Percentiles rank a stretch among this genome's conserved stretches.
These are phyloP conservation scores for Drosophila infuscata DNA, from an alignment of 2,888 invertebrate genomes.

Conservation along the genomic window DNA sequence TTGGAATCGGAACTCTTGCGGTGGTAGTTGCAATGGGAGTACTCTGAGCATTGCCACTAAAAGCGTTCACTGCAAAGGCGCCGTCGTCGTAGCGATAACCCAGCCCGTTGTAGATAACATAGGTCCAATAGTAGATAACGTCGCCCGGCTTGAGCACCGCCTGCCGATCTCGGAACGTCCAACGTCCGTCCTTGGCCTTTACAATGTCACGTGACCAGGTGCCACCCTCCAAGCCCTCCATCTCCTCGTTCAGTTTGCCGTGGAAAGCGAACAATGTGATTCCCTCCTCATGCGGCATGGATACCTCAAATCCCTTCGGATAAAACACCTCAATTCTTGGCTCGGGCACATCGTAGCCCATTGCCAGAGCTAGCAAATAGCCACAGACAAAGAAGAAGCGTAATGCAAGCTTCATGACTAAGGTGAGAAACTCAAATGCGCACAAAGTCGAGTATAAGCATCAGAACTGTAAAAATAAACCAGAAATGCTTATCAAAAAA, in stretches of 20 bases:
- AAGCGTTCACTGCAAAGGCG: constrained; percentile 70
- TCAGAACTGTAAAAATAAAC: constrained; percentile 20
- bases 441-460: constrained; percentile 27
- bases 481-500: constrained; percentile 56
- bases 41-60: constrained; percentile 30
- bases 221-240: constrained; percentile 90
- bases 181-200: constrained; percentile 88
- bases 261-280: constrained; percentile 91
- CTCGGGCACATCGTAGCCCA: constrained; percentile 85
- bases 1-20: background rate
- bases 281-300: constrained; percentile 87
- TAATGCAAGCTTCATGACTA: constrained; percentile 36
- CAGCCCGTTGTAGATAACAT: constrained; percentile 89
- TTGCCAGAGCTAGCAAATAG: constrained; percentile 24
- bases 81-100: constrained; percentile 88
- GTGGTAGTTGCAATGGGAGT: background rate
- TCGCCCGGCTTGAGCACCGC: constrained; percentile 88
- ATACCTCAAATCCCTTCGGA: constrained; percentile 86
- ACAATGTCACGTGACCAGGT: constrained; percentile 88
- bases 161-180: constrained; percentile 88
- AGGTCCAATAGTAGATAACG: constrained; percentile 91
- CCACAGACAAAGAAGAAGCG: constrained; percentile 5
- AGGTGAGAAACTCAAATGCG: constrained; percentile 44
- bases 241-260: constrained; percentile 90
- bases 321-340: constrained; percentile 85